phyloP scores from a whole-genome alignment of 2,113 vertebrate species.

The Clarias macrocephalus region DNA sequence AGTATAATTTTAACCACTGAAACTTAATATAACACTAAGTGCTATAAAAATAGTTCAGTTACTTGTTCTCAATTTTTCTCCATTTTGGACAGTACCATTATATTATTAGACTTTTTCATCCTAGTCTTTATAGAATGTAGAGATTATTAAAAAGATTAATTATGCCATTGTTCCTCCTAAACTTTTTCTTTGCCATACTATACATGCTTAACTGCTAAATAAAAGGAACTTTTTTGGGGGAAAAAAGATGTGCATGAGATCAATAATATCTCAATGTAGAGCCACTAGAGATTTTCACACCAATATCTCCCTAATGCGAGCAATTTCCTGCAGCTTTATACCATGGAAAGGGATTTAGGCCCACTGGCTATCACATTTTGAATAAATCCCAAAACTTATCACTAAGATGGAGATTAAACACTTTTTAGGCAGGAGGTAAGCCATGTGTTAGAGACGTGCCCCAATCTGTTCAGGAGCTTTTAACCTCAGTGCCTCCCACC shows the following conservation, averaged over 20 bases:
- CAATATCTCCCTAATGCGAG: conserved; percentile 77
- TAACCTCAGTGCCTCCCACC: conserved; percentile 36
- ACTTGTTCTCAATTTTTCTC: neutral
- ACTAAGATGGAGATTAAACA: conserved; percentile 68
- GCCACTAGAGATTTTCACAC: conserved; percentile 75
- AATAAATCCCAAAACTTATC: conserved; percentile 69
- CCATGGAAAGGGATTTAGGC: conserved; percentile 69
- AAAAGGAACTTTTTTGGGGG: conserved; percentile 2
- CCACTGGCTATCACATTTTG: conserved; percentile 61
- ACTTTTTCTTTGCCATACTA: neutral
- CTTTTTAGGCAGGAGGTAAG: conserved; percentile 45
- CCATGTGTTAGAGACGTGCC: conserved; percentile 24
- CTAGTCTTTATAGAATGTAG: neutral
- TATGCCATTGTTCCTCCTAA: neutral
- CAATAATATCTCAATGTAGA: conserved; percentile 62
- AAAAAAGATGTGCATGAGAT: conserved; percentile 38
- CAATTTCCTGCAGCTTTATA: conserved; percentile 80
- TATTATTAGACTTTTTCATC: neutral
- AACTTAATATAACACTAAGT: neutral
- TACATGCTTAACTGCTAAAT: conserved; percentile 1
- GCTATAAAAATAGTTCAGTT: conserved; percentile 38
- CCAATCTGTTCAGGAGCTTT: conserved; percentile 31
- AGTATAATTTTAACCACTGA: conserved; percentile 10
- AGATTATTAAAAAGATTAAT: neutral
- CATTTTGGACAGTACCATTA: conserved; percentile 15